Evolutionary conservation across 2,797 vertebrate species (phyloP), one percentile per base, ranked within the genome.

Genomic region (Typhlichthys eigenmanni): DNA sequence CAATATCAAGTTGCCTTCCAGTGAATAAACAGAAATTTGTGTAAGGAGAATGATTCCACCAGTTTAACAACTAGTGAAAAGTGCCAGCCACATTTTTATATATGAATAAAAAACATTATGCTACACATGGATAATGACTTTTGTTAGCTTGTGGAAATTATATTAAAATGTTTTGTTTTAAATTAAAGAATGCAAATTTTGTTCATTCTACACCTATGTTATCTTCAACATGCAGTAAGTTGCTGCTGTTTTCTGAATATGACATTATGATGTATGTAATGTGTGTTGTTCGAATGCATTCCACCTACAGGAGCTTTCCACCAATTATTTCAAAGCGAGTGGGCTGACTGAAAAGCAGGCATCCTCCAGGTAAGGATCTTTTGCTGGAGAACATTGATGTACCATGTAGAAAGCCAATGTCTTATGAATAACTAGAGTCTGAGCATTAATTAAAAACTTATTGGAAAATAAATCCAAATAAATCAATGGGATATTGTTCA

Each of bases 1-100:
- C 62, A 76, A 68, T 81, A 81, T 80, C 75, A 75, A 64, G 75
- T 64, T 71, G 59, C 45, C 71, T 70, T 67, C 57, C 72, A 71
- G 69, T 73, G 72, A 66, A 78, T 74, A 71, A 69, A 66, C 66
- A 81, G 47, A 61, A 54, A 57, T 59, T 46, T 43, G 49, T 16
- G 49, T 46, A 29, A 46, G 38, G 38, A 58, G 13, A 43, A n/a
- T 13, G n/a, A 38, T 54, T 58, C 24, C 43, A 17, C 1, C 14
- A 46, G 16, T 46, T 61, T 45, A 9, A 66, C 43, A 46, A 16
- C 46, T 43, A n/a, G 53, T 51, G 17, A 62, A 64, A 53, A 66
- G 76, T 45, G 38, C 5, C 4, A 8, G 13, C 14, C 34, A 11
- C 0, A 64, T 71, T 55, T 63, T 38, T 38, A 58, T 55, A 16